A percentile compares a stretch with the other conserved stretches of the same genome.
Conservation (phyloP, 2,888 invertebrate genomes). For the Dusona sp. region DNA sequence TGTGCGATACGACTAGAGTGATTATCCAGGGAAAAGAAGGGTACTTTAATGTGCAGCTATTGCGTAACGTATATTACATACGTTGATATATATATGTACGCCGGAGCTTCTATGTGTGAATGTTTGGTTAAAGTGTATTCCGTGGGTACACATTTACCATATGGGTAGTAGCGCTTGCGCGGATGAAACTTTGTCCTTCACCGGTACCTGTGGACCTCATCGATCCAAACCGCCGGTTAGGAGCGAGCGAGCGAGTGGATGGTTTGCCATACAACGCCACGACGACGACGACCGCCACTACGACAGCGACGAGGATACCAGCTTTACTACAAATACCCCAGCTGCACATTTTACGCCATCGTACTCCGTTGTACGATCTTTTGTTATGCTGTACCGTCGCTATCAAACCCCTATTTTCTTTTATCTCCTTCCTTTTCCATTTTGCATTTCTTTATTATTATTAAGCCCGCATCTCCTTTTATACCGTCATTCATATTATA, state of each 20-base stretch:
- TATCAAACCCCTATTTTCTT: background rate
- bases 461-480: background rate
- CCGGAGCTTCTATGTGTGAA: background rate
- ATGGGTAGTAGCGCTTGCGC: conserved; percentile 81
- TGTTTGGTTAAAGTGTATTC: conserved; percentile 15
- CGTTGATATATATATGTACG: conserved; percentile 6
- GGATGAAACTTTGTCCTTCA: conserved; percentile 73
- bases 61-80: background rate
- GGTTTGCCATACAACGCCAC: conserved; percentile 43
- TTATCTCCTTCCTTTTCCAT: background rate
- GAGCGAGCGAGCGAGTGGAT: conserved; percentile 55
- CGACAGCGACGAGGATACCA: conserved; percentile 38
- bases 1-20: background rate
- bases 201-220: conserved; percentile 84
- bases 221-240: conserved; percentile 79
- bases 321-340: conserved; percentile 33
- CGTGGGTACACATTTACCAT: conserved; percentile 32
- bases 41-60: conserved; percentile 32
- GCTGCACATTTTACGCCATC: conserved; percentile 41
- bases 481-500: background rate
- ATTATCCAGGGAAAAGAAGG: conserved; percentile 20
- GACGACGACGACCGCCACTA: conserved; percentile 51
- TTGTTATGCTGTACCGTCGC: conserved; percentile 22
- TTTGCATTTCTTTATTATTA: background rate
- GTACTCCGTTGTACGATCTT: conserved; percentile 25